phyloP scores from a whole-genome alignment of 2,797 vertebrate species.

The Tapirus indicus region DNA sequence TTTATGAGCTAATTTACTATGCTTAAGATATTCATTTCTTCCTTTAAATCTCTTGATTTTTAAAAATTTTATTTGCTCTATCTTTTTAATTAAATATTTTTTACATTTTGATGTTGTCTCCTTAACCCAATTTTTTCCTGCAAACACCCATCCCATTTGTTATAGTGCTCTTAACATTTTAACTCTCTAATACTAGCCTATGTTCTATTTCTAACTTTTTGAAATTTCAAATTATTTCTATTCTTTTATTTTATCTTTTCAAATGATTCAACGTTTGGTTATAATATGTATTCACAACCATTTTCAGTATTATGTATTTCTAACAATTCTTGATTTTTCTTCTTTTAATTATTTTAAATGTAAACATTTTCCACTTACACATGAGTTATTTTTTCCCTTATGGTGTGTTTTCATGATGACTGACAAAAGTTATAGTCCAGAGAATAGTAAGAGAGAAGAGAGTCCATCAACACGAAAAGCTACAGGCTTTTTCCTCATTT shows the following conservation, averaged over 20 bases:
- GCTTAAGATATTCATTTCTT: neutral
- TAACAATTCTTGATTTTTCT: neutral
- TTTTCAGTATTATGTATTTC: neutral
- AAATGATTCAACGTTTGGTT: neutral
- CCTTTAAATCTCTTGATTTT: neutral
- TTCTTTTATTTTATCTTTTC: neutral
- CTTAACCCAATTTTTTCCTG: conserved; percentile 4
- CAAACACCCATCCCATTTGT: neutral
- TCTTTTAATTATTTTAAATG: neutral
- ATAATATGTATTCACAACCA: neutral
- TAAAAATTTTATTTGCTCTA: neutral
- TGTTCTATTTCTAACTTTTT: neutral
- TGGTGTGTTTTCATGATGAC: neutral
- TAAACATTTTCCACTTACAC: neutral
- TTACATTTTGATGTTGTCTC: neutral
- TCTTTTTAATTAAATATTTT: neutral
- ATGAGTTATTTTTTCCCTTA: neutral
- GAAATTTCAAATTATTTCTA: neutral
- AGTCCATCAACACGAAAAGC: neutral
- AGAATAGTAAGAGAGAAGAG: neutral
- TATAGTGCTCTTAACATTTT: neutral
- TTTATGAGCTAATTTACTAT: neutral
- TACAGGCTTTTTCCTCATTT: neutral
- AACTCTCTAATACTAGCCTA: neutral
- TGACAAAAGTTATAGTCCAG: neutral